A percentile compares a stretch with the other conserved stretches of the same genome.
Evolutionary conservation across 2,797 vertebrate species (phyloP).

Genomic region (Cryptoblepharus egeriae): DNA sequence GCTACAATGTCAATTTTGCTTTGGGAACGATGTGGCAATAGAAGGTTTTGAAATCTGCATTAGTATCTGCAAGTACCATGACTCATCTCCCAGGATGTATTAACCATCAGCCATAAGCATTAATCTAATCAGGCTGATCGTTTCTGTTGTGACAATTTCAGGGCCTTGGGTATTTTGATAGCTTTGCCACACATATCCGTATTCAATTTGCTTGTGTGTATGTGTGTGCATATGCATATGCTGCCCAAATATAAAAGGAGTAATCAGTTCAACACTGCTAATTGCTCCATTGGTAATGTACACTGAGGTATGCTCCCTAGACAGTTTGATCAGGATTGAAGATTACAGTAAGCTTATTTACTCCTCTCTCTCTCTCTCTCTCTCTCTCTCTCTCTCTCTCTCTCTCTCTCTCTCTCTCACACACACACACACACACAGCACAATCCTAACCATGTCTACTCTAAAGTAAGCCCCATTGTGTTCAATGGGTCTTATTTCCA

Average conservation of each 20-base stretch:
- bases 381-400: too few relatives aligned
- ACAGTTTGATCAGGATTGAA: background rate
- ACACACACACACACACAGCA: too few relatives aligned
- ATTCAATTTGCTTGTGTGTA: background rate
- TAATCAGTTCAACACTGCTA: slow-evolving; percentile 19
- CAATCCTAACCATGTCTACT: too few relatives aligned
- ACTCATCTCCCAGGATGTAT: background rate
- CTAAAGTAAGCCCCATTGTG: too few relatives aligned
- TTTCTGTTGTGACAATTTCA: background rate
- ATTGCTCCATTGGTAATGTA: slow-evolving; percentile 11
- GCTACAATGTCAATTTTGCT: background rate
- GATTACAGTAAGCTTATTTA: background rate
- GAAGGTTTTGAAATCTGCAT: background rate
- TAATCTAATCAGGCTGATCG: slow-evolving; percentile 12
- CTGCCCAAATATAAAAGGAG: background rate
- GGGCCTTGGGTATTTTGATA: background rate
- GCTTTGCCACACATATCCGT: background rate
- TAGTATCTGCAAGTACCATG: background rate
- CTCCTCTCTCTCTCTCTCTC: too few relatives aligned
- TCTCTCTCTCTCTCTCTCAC: too few relatives aligned
- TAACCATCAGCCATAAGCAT: slow-evolving; percentile 5
- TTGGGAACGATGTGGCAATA: background rate
- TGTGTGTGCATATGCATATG: background rate
- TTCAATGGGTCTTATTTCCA: too few relatives aligned
- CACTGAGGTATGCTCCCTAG: background rate